A percentile compares a stretch with the other conserved stretches of the same genome.
Evolutionary conservation across 1,140 invertebrate genomes (phyloP).

Genomic region (Mamestra configurata): DNA sequence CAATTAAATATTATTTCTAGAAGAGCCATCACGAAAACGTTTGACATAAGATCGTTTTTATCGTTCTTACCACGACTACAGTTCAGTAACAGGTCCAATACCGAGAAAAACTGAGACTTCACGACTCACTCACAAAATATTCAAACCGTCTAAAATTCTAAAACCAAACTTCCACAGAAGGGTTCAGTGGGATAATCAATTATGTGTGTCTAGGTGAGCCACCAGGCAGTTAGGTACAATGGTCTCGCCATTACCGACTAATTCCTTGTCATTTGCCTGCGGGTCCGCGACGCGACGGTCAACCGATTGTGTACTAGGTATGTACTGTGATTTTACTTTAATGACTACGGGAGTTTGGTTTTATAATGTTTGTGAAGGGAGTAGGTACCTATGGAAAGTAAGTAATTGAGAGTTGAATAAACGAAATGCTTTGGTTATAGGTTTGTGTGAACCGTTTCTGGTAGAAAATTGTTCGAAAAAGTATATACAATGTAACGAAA

Average conservation of each 20-base stretch:
- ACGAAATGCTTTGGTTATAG: too few species aligned
- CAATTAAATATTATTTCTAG: too few species aligned
- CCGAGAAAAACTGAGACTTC: too few species aligned
- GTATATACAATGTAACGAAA: too few species aligned
- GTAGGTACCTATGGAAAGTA: not conserved
- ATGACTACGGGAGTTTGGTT: constrained; percentile 15
- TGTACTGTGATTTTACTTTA: constrained; percentile 62
- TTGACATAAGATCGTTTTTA: too few species aligned
- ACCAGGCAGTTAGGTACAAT: constrained; percentile 81
- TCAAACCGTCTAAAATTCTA: constrained; percentile 16
- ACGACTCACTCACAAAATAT: not conserved
- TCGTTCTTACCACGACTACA: too few species aligned
- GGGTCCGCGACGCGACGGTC: constrained; percentile 75
- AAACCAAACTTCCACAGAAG: constrained; percentile 54
- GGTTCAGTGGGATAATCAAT: constrained; percentile 80
- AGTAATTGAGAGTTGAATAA: too few species aligned
- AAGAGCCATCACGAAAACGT: too few species aligned
- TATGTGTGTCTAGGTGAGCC: constrained; percentile 82
- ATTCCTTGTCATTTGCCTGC: constrained; percentile 86
- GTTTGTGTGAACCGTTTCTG: too few species aligned
- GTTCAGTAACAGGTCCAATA: too few species aligned
- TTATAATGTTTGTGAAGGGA: not conserved
- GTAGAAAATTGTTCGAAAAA: too few species aligned
- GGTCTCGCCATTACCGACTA: constrained; percentile 84
- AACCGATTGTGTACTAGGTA: constrained; percentile 66